Conservation (phyloP, 2,888 invertebrate genomes). For the Formica aserva region DNA sequence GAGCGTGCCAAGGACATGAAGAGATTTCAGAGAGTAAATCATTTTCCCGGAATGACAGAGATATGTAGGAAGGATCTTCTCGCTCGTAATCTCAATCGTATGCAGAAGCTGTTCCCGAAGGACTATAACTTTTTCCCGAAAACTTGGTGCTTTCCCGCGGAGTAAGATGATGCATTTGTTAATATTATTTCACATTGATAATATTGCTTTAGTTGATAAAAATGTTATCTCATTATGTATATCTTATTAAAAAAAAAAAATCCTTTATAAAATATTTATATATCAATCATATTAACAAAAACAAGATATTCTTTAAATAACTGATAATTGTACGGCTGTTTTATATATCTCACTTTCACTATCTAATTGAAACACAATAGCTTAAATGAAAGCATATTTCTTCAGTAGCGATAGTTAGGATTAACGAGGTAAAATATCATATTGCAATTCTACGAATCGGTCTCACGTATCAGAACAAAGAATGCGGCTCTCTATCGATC, state of each 20-base stretch:
- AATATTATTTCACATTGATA: background rate
- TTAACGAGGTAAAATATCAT: background rate
- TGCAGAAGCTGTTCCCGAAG: slow-evolving; percentile 94
- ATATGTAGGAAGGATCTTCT: slow-evolving; percentile 96
- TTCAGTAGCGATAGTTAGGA: background rate
- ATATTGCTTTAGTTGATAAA: background rate
- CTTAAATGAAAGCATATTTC: background rate
- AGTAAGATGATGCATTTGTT: slow-evolving; percentile 87
- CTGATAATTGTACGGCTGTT: background rate
- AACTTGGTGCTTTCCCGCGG: slow-evolving; percentile 97
- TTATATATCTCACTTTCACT: background rate
- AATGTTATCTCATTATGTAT: background rate
- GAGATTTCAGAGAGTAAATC: slow-evolving; percentile 96
- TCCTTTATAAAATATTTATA: background rate
- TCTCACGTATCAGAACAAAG: slow-evolving; percentile 31
- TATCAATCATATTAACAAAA: background rate
- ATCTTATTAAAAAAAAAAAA: background rate
- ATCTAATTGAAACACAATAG: slow-evolving; percentile 5
- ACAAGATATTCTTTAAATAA: slow-evolving; percentile 3
- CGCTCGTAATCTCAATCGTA: slow-evolving; percentile 95
- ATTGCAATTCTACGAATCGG: background rate
- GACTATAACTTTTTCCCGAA: slow-evolving; percentile 97
- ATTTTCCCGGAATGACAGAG: slow-evolving; percentile 96
- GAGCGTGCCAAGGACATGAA: slow-evolving; percentile 97
- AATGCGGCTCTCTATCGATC: slow-evolving; percentile 21